A percentile compares a stretch with the other conserved stretches of the same genome.
phyloP scores from a whole-genome alignment of 2,888 invertebrate species.

The Pachliopta kotzebuea region DNA sequence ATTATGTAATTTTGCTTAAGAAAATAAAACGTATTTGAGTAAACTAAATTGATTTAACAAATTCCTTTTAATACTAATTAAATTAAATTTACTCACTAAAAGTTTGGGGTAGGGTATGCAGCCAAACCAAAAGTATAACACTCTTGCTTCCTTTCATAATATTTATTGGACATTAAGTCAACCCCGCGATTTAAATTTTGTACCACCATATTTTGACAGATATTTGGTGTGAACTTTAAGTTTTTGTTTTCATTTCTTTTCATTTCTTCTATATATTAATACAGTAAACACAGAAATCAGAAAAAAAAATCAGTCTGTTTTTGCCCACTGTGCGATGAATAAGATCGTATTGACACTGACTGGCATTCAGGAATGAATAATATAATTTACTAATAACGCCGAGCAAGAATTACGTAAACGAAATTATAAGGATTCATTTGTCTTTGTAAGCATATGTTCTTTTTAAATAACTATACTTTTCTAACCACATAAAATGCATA shows the following conservation, averaged over 20 bases:
- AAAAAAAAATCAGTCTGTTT: background rate
- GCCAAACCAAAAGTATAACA: conserved; percentile 19
- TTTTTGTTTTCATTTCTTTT: conserved; percentile 22
- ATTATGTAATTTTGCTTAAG: too few species aligned
- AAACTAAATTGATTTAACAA: background rate
- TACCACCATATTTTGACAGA: conserved; percentile 19
- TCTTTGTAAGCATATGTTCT: conserved; percentile 1
- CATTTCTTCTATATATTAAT: conserved; percentile 8
- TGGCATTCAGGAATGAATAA: conserved; percentile 17
- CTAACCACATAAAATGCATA: conserved; percentile 2
- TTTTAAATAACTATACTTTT: too few species aligned
- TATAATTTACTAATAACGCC: conserved; percentile 23
- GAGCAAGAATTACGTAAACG: conserved; percentile 20
- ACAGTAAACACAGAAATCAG: background rate
- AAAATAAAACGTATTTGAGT: too few species aligned
- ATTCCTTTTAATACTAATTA: conserved; percentile 1
- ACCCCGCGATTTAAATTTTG: conserved; percentile 8
- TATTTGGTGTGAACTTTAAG: conserved; percentile 7
- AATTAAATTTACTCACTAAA: conserved; percentile 21
- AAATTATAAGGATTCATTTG: conserved; percentile 25
- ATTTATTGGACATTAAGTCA: conserved; percentile 14
- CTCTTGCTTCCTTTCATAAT: conserved; percentile 11
- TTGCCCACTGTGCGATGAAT: background rate
- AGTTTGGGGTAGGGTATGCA: conserved; percentile 15
- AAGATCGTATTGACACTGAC: conserved; percentile 9